These are phyloP conservation scores for Microtus ochrogaster DNA, from an alignment of 2,113 vertebrate species.

Conservation along the genomic window DNA sequence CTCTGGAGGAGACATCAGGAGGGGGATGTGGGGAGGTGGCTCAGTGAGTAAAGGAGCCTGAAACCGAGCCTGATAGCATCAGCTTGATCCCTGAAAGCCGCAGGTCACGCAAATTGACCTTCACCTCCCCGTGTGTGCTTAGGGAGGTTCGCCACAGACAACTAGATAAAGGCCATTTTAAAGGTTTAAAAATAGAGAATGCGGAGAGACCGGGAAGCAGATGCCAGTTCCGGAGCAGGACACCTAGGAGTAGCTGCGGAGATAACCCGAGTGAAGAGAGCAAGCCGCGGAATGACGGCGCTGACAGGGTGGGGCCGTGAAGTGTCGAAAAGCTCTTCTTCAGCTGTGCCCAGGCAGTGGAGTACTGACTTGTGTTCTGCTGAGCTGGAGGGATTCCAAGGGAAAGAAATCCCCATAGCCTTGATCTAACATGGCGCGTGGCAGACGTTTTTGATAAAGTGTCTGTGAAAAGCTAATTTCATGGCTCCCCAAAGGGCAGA, in stretches of 20 bases:
- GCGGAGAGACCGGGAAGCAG: neutral
- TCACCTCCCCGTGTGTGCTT: neutral
- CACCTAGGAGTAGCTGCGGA: neutral
- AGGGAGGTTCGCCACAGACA: neutral
- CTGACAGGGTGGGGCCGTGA: neutral
- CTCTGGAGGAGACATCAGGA: neutral
- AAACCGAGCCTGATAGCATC: neutral
- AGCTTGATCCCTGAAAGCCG: neutral
- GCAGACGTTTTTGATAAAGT: neutral
- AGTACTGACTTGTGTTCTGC: conserved; percentile 25
- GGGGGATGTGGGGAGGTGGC: neutral
- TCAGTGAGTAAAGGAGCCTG: too few species aligned
- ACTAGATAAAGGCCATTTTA: conserved; percentile 68
- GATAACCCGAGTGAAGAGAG: neutral
- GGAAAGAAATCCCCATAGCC: neutral
- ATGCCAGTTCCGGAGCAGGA: neutral
- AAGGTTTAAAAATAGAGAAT: neutral
- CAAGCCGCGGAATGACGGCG: neutral
- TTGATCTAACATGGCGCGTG: conserved; percentile 46
- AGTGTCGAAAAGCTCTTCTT: neutral
- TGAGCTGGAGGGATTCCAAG: neutral
- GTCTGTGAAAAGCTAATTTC: conserved; percentile 50
- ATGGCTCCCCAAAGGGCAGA: neutral
- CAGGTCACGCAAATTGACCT: neutral
- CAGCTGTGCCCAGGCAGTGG: neutral